Evolutionary conservation across 1,140 invertebrate species (phyloP).

Genomic region (Ostrea edulis): DNA sequence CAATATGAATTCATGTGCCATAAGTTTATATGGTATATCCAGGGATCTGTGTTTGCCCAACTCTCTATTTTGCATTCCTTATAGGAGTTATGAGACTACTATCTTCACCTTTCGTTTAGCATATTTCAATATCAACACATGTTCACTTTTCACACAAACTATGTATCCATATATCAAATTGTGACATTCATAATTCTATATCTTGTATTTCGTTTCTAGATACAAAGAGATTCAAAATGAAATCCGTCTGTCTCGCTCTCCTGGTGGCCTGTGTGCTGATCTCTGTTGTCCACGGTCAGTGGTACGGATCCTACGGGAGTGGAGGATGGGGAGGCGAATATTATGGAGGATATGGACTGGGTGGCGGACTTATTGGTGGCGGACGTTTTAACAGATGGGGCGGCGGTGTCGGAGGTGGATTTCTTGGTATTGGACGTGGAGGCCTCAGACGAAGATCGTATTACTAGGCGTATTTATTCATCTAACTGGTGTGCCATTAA

Average conservation of each 20-base stretch:
- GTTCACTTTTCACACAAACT: no score
- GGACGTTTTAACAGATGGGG: background rate
- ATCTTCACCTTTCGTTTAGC: no score
- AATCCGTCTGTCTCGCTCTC: background rate
- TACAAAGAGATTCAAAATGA: background rate
- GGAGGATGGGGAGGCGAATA: background rate
- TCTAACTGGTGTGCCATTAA: no score
- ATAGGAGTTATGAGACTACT: no score
- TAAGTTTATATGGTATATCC: no score
- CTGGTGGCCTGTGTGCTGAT: constrained; percentile 6
- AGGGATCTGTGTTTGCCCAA: no score
- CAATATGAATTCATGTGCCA: no score
- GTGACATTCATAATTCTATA: no score
- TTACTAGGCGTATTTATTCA: background rate
- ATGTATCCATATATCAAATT: no score
- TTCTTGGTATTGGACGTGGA: background rate
- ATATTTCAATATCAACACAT: no score
- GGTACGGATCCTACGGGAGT: background rate
- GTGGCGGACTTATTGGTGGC: background rate
- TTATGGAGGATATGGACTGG: background rate
- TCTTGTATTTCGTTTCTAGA: no score
- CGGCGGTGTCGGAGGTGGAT: background rate
- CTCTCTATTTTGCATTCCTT: no score
- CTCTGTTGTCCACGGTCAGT: background rate
- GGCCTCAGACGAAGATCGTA: background rate